Base-by-base conservation (phyloP, 2,113 vertebrate species). In the Hypanus sabinus region DNA sequence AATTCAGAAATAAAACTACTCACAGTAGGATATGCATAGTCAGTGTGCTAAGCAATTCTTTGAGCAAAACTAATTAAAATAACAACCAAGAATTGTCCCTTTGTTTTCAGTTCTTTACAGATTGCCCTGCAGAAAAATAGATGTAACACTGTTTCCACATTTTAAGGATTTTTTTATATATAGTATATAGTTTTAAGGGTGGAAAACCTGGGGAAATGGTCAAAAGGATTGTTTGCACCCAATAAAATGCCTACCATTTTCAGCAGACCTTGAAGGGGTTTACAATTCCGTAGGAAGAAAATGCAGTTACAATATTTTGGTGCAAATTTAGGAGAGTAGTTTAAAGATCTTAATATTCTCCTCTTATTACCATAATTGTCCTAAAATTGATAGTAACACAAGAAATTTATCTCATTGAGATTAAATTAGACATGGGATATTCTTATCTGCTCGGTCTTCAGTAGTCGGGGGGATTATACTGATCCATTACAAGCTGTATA, bases 401-500 rank as follows among this genome's bases (percentile, higher is more conserved):
- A 30, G 60, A 88, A 88, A 27, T 33, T 68, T n/a, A 27, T 57
- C 57, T 90, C 30, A 16, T 57, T 88, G 60, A n/a, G 27, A 33
- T 14, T 68, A 68, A 90, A 90, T 68, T 93, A 46, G 91, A 70
- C 3, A 93, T 73, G 18, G 68, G 36, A 73, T 93, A 93, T 93
- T 93, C 68, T 93, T 93, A 55, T 93, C 91, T 93, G 46, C 70
- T 93, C 33, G 20, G 5, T 93, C 33, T 73, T 93, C 38, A 46
- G 70, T 73, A 75, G n/a, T 27, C 36, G 16, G 55, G 36, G 30
- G 38, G 68, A 93, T 93, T 93, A 93, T 93, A 38, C 24, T 55
- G 68, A 73, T 93, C 91, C 71, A 93, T 93, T 93, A 73, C 6
- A 36, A 55, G 91, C 91, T 93, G 38, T 93, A 46, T 71, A 70